Evolutionary conservation across 2,888 invertebrate genomes (phyloP).

Genomic region (Phyto melanocephala): DNA sequence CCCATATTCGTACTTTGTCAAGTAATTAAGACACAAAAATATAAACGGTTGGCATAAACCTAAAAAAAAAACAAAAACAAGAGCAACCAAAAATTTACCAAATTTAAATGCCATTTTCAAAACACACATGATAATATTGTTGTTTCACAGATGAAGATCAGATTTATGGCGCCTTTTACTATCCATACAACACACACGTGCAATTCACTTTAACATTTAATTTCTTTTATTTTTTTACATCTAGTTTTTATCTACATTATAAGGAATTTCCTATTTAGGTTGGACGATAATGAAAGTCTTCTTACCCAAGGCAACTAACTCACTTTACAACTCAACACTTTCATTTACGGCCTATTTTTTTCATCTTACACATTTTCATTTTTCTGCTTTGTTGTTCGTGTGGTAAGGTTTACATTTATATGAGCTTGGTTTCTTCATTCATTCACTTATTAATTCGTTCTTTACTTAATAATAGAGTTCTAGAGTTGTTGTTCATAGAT

Average conservation of each 20-base stretch:
- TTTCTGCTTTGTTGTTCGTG: neutral
- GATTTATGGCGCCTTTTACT: slow-evolving; percentile 56
- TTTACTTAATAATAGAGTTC: slow-evolving; percentile 41
- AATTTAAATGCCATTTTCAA: slow-evolving; percentile 55
- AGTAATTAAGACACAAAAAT: slow-evolving; percentile 62
- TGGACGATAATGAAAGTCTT: slow-evolving; percentile 58
- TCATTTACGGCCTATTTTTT: slow-evolving; percentile 27
- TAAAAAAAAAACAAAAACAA: neutral
- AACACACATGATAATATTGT: neutral
- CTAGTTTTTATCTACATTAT: slow-evolving; percentile 29
- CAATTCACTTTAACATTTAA: neutral
- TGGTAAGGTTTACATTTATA: slow-evolving; percentile 25
- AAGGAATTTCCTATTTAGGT: slow-evolving; percentile 33
- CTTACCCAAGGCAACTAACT: neutral
- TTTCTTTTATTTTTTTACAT: neutral
- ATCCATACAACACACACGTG: neutral
- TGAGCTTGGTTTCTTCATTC: neutral
- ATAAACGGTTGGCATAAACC: slow-evolving; percentile 13
- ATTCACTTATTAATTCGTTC: neutral
- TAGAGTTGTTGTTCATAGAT: slow-evolving; percentile 31
- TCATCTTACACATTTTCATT: neutral
- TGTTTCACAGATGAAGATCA: slow-evolving; percentile 46
- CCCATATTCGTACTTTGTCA: slow-evolving; percentile 20
- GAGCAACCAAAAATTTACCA: slow-evolving; percentile 11
- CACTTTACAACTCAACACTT: slow-evolving; percentile 45